A percentile compares a stretch with the other conserved stretches of the same genome.
Evolutionary conservation across 2,888 invertebrate species (phyloP).

Genomic region (Dryobotodes eremita): DNA sequence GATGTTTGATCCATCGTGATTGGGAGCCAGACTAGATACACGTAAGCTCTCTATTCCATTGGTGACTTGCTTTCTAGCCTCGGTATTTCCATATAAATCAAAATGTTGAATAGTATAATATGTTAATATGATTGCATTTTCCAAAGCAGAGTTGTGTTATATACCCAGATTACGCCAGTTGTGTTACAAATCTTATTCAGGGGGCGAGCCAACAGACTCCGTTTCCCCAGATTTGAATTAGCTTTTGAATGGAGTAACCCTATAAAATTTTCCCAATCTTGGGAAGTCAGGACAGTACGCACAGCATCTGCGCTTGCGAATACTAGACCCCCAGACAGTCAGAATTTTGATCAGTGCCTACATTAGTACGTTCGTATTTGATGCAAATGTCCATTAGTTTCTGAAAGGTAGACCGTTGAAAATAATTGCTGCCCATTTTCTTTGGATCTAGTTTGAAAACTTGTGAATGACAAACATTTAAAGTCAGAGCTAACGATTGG

Average conservation of each 20-base stretch:
- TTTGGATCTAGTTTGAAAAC: conserved; percentile 50
- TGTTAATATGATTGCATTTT: neutral
- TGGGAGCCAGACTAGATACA: neutral
- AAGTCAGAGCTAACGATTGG: conserved; percentile 35
- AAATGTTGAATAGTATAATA: neutral
- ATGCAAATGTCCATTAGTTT: conserved; percentile 24
- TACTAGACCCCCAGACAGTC: neutral
- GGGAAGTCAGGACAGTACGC: neutral
- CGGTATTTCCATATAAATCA: neutral
- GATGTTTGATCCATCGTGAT: conserved; percentile 31
- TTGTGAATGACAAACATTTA: conserved; percentile 57
- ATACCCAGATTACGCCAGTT: neutral
- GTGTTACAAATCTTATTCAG: neutral
- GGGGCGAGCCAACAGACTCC: neutral
- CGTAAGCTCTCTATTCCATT: neutral
- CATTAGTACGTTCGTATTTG: conserved; percentile 16
- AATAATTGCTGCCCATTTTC: conserved; percentile 46
- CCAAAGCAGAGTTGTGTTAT: neutral
- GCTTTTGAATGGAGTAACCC: neutral
- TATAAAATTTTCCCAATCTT: neutral
- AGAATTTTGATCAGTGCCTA: neutral
- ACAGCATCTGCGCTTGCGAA: neutral
- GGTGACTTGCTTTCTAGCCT: conserved; percentile 1
- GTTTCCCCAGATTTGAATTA: neutral
- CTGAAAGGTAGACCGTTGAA: conserved; percentile 17